These are phyloP conservation scores for Slavum lentiscoides DNA, from an alignment of 2,888 invertebrate species.

Conservation along the genomic window DNA sequence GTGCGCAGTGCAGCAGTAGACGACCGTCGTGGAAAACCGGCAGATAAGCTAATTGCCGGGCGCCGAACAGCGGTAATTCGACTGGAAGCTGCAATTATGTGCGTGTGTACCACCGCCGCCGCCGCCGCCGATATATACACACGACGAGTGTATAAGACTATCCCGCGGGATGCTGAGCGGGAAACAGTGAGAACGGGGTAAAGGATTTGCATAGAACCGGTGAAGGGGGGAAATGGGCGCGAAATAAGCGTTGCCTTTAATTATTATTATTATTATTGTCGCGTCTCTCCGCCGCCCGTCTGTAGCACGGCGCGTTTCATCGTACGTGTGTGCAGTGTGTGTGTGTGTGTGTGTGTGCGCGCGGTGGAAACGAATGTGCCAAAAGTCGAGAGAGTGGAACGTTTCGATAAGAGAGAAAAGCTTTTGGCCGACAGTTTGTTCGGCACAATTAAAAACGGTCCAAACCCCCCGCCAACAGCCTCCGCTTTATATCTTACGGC, in stretches of 20 bases:
- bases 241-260: slow-evolving; percentile 31
- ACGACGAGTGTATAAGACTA: not conserved
- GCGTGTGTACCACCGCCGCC: not conserved
- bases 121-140: not conserved
- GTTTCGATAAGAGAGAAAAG: slow-evolving; percentile 53
- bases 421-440: slow-evolving; percentile 50
- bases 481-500: too few species aligned
- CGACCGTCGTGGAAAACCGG: slow-evolving; percentile 17
- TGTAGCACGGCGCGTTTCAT: slow-evolving; percentile 47
- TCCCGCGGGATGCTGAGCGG: not conserved
- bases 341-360: not conserved
- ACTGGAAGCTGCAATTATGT: slow-evolving; percentile 47
- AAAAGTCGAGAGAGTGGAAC: slow-evolving; percentile 53
- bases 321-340: not conserved
- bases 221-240: not conserved
- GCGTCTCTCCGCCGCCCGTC: too few species aligned
- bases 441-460: slow-evolving; percentile 48
- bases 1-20: not conserved
- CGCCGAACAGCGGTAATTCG: slow-evolving; percentile 52
- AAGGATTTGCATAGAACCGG: slow-evolving; percentile 29
- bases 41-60: slow-evolving; percentile 51
- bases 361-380: slow-evolving; percentile 25
- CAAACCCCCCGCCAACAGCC: too few species aligned
- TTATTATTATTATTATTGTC: too few species aligned
- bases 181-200: not conserved